Evolutionary conservation across 2,888 invertebrate species (phyloP).

Genomic region (Apamea sordens): DNA sequence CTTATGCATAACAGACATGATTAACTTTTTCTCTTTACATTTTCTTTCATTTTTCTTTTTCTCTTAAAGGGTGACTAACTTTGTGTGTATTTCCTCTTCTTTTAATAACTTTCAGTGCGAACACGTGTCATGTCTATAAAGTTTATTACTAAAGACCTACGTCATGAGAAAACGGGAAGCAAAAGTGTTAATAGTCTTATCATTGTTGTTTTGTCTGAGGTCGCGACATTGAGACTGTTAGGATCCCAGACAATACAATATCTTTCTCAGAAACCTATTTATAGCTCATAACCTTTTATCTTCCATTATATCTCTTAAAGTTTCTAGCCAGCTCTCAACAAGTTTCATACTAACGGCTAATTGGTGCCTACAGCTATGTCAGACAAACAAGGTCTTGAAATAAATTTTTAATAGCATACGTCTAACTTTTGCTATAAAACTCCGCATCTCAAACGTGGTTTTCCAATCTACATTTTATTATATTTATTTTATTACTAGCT

Average conservation of each 20-base stretch:
- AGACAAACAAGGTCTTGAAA: not conserved
- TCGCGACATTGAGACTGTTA: not conserved
- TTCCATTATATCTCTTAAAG: not conserved
- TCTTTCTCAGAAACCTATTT: constrained; percentile 6
- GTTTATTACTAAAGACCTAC: not conserved
- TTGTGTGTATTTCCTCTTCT: not conserved
- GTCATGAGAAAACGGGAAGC: not conserved
- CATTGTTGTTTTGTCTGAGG: not conserved
- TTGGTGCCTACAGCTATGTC: not conserved
- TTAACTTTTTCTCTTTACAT: not conserved
- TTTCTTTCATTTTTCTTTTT: no score
- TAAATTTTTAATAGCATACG: not conserved
- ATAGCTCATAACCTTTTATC: constrained; percentile 8
- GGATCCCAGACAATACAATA: not conserved
- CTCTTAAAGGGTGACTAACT: no score
- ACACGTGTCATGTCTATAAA: constrained; percentile 6
- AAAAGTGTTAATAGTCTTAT: constrained; percentile 13
- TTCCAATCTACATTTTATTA: not conserved
- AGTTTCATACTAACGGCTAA: not conserved
- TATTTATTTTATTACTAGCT: no score
- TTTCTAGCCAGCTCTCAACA: not conserved
- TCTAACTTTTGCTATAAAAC: not conserved
- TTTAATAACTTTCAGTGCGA: not conserved
- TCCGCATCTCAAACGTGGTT: not conserved
- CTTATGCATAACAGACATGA: not conserved